Evolutionary conservation across 2,888 invertebrate genomes (phyloP).

Genomic region (Drosophila seclusa): DNA sequence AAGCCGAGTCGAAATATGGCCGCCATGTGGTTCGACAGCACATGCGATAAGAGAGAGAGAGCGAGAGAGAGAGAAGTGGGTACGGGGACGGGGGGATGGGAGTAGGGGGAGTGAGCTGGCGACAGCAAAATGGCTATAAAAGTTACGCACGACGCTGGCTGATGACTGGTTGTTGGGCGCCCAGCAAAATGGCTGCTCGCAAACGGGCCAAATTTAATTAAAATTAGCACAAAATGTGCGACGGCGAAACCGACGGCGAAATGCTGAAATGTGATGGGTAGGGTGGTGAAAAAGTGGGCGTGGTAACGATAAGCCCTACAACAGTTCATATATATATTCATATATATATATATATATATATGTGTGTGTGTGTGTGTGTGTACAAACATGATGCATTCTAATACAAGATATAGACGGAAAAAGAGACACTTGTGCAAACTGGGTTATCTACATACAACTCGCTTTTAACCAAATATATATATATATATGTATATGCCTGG

Average conservation of each 20-base stretch:
- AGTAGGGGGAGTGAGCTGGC: not conserved
- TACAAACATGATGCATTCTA: constrained; percentile 13
- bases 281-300: constrained; percentile 29
- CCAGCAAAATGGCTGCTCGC: constrained; percentile 52
- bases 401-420: constrained; percentile 1
- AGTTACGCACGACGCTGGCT: constrained; percentile 52
- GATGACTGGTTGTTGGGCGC: constrained; percentile 36
- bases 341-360: not conserved
- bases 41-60: constrained; percentile 43
- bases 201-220: constrained; percentile 48
- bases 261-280: not conserved
- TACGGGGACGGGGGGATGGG: not conserved
- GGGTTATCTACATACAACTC: constrained; percentile 63
- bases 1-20: constrained; percentile 36
- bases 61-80: not conserved
- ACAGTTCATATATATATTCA: not conserved
- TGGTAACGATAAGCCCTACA: constrained; percentile 24
- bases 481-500: constrained; percentile 20
- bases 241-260: constrained; percentile 2
- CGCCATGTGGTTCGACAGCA: constrained; percentile 29
- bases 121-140: constrained; percentile 59
- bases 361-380: constrained; percentile 5
- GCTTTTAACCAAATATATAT: constrained; percentile 23
- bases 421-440: constrained; percentile 71
- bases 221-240: constrained; percentile 49